Evolutionary conservation across 2,888 invertebrate genomes (phyloP).

Genomic region (Cylloceria caligata): DNA sequence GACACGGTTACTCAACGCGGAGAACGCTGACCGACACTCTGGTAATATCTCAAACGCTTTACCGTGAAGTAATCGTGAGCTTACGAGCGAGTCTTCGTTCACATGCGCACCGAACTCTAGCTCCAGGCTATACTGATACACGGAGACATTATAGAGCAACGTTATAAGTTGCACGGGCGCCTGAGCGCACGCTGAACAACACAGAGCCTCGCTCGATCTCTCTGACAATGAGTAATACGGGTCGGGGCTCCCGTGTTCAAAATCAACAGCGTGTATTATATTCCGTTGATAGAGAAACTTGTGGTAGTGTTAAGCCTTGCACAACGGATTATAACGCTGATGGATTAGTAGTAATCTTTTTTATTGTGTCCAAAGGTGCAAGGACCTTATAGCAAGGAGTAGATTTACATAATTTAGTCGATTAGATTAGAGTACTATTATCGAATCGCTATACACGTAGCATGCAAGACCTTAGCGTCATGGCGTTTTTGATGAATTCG

Average conservation of each 20-base stretch:
- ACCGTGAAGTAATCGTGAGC: constrained; percentile 20
- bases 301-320: not conserved
- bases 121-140: not conserved
- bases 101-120: not conserved
- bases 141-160: not conserved
- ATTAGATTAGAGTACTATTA: no score
- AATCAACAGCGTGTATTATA: not conserved
- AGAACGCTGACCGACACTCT: not conserved
- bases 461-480: no score
- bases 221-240: constrained; percentile 18
- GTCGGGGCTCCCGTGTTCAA: not conserved
- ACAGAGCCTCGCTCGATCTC: not conserved
- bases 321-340: not conserved
- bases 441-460: no score
- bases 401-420: no score
- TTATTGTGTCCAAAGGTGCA: no score
- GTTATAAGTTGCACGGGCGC: not conserved
- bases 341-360: no score
- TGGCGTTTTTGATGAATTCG: no score
- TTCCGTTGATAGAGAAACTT: constrained; percentile 2
- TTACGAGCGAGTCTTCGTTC: constrained; percentile 31
- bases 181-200: not conserved
- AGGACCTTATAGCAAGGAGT: no score
- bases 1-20: constrained; percentile 44
- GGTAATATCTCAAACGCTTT: constrained; percentile 7